Evolutionary conservation across 2,797 vertebrate genomes (phyloP), one percentile per base, ranked within the genome.

Genomic region (Lindbergichthys nudifrons): DNA sequence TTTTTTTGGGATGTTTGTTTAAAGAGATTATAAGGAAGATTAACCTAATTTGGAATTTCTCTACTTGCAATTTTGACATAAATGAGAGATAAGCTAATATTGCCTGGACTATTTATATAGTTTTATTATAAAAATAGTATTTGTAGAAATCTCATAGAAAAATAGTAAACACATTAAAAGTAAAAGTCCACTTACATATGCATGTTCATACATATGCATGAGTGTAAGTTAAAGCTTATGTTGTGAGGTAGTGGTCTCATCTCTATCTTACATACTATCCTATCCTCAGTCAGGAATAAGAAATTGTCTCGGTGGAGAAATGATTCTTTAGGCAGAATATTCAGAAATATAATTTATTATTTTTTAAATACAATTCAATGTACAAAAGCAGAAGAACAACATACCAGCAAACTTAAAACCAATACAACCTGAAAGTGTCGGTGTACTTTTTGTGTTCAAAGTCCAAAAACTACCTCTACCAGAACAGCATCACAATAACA

Each of bases 261-360:
- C 8, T 67, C 19, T 41, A 39, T 42, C 60, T 62, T 21, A 42
- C 4, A 56, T 9, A 21, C 3, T 4, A 21, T 23, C 15, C n/a
- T 14, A 21, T 26, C 15, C n/a, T 14, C 39, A 69, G 39, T 10
- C 18, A 71, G 47, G 9, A 71, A 19, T 52, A 56, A 56, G 7
- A 51, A 6, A 52, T 15, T 16, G 26, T 51, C 1, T 62, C 3
- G 3, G 10, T 26, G 54, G 1, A 8, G 11, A 60, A 69, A 64
- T 50, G 0, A 68, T 32, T 52, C 32, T 36, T 6, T 0, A 39
- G 47, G 30, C 61, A 48, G 0, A 60, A 74, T 63, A 67, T 69
- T 81, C 48, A 77, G 45, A 78, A 89, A 88, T 64, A 75, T 64
- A 59, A 78, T 92, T 89, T 89, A 87, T 86, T 90, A 0, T 19